phyloP scores from a whole-genome alignment of 2,797 vertebrate genomes.

The Potorous gilbertii region DNA sequence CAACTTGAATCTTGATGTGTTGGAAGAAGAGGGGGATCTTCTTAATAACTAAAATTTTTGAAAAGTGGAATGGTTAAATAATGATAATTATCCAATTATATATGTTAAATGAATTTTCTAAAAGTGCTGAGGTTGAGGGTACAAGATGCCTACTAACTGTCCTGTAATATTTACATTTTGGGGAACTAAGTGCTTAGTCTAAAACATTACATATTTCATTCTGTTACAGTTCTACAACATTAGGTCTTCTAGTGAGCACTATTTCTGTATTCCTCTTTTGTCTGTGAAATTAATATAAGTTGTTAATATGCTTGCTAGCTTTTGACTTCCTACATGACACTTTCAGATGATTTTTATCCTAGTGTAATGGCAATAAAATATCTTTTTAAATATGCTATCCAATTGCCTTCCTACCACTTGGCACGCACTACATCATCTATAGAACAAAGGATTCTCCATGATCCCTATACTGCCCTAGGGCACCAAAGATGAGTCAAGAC shows the following conservation, averaged over 20 bases:
- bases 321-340: background rate
- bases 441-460: background rate
- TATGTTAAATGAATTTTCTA: background rate
- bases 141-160: background rate
- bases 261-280: background rate
- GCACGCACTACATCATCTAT: background rate
- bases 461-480: too few relatives aligned
- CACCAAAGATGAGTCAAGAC: too few relatives aligned
- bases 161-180: background rate
- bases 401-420: background rate
- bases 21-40: background rate
- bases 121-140: too few relatives aligned
- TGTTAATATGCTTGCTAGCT: background rate
- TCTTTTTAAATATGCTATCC: constrained; percentile 11
- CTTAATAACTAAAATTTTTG: background rate
- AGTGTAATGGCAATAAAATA: background rate
- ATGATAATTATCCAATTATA: background rate
- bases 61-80: background rate
- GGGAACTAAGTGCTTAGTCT: background rate
- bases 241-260: background rate
- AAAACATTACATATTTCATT: background rate
- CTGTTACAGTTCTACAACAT: background rate
- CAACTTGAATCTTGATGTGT: background rate
- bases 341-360: background rate
- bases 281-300: background rate